Base-by-base conservation (phyloP, 2,113 vertebrate species). In the Dipodomys stephensi region DNA sequence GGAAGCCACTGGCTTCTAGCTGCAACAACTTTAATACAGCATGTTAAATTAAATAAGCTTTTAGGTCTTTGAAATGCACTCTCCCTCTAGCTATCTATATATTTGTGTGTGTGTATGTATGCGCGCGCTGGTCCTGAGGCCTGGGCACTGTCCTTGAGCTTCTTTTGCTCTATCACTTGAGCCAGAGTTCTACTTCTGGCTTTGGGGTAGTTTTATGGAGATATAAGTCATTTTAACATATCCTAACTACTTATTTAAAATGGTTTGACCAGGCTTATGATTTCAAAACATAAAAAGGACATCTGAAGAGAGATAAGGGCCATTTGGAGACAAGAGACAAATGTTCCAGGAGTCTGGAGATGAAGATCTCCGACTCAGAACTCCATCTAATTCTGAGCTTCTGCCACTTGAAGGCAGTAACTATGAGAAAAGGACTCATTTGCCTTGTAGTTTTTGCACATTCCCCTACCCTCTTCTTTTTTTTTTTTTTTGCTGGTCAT, bases 351-450 rank as follows among this genome's bases (percentile, higher is more conserved):
- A 79, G 84, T 84, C 39, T 89, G 27, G 27, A 64, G 30, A 90
- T 74, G 19, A 83, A 91, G 39, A 76, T 30, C 88, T 89, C 57
- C 20, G 87, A 18, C 25, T 71, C 80, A 90, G 81, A 74, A 83
- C 18, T 69, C 76, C 67, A 78, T 77, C 32, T 88, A 91, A 91
- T 91, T 89, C 19, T 91, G 57, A 87, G n/a, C 27, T 87, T 88
- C 20, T 32, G 39, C 62, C 19, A 83, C 30, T 57, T 83, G 6
- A 89, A 94, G 49, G 22, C 87, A 90, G 11, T 74, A 85, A n/a
- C 19, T 28, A 22, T 4, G 68, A 86, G n/a, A 80, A 4, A 62
- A 39, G 39, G 35, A 4, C 4, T 32, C 44, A 12, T 44, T 25
- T 44, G 46, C 9, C 67, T 28, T 74, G 16, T 32, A 46, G 32